Conservation (phyloP, 1,140 invertebrate genomes). For the Drosophila ercepeae region DNA sequence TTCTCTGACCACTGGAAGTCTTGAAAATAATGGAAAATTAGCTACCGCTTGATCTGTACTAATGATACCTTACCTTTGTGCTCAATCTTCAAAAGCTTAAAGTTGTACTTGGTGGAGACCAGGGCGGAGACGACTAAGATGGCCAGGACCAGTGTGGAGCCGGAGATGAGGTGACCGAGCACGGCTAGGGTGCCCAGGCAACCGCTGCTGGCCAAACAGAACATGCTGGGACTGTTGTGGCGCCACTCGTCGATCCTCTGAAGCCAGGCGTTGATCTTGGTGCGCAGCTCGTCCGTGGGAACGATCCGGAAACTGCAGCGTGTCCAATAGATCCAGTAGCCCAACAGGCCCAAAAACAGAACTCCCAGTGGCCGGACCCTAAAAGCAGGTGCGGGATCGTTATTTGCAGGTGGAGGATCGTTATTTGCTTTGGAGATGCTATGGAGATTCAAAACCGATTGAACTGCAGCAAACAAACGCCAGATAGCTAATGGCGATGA, state of each 20-base stretch:
- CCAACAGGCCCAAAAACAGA: slow-evolving; percentile 65
- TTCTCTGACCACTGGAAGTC: slow-evolving; percentile 73
- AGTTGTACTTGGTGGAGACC: slow-evolving; percentile 72
- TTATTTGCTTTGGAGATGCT: not conserved
- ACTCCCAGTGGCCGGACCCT: slow-evolving; percentile 72
- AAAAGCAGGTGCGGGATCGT: slow-evolving; percentile 14
- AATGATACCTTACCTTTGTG: slow-evolving; percentile 49
- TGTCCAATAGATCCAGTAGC: slow-evolving; percentile 77
- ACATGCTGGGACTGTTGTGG: slow-evolving; percentile 62
- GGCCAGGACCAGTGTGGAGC: slow-evolving; percentile 63
- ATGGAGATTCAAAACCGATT: not conserved
- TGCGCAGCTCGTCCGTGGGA: slow-evolving; percentile 62
- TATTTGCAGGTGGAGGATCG: slow-evolving; percentile 5
- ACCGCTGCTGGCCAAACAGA: slow-evolving; percentile 59
- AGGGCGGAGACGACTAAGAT: slow-evolving; percentile 65
- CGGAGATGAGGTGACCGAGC: slow-evolving; percentile 74
- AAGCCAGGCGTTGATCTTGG: slow-evolving; percentile 44
- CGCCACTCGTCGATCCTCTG: slow-evolving; percentile 50
- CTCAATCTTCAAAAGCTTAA: slow-evolving; percentile 70
- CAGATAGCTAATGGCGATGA: slow-evolving; percentile 35
- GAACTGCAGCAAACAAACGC: slow-evolving; percentile 33
- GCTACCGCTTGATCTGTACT: not conserved
- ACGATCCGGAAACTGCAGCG: slow-evolving; percentile 71
- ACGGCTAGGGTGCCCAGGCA: slow-evolving; percentile 63
- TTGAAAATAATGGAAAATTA: slow-evolving; percentile 3